These are phyloP conservation scores for Zaprionus davidi DNA, from an alignment of 1,140 invertebrate species.

Conservation along the genomic window DNA sequence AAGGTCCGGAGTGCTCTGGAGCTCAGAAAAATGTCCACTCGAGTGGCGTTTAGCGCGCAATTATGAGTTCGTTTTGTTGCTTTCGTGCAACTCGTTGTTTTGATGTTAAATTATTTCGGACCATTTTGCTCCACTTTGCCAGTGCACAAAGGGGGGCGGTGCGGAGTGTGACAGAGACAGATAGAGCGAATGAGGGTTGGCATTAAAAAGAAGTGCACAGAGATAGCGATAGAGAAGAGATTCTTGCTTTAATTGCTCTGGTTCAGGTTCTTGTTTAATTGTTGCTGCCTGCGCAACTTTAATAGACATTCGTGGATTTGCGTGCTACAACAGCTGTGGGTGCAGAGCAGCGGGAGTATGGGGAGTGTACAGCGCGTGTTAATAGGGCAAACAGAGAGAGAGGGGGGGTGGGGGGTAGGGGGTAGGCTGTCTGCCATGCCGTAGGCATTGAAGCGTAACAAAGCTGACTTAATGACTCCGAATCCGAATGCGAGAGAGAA, in stretches of 20 bases:
- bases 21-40: constrained; percentile 73
- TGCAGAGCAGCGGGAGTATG: not conserved
- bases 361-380: not conserved
- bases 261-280: constrained; percentile 50
- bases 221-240: constrained; percentile 20
- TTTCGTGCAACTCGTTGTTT: constrained; percentile 20
- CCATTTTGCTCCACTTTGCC: constrained; percentile 21
- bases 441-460: constrained; percentile 71
- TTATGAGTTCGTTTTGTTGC: constrained; percentile 61
- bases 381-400: not conserved
- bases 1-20: constrained; percentile 31
- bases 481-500: constrained; percentile 43
- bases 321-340: not conserved
- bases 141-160: not conserved
- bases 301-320: constrained; percentile 38
- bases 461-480: constrained; percentile 75
- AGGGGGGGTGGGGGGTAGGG: not conserved
- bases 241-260: constrained; percentile 62
- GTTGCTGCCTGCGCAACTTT: constrained; percentile 43
- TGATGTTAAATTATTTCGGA: constrained; percentile 35
- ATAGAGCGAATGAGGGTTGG: not conserved
- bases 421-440: constrained; percentile 29
- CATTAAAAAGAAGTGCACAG: not conserved
- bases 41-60: constrained; percentile 79
- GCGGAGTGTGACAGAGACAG: not conserved